Evolutionary conservation across 2,113 vertebrate species (phyloP), one percentile per base, ranked within the genome.

Genomic region (Equus quagga): DNA sequence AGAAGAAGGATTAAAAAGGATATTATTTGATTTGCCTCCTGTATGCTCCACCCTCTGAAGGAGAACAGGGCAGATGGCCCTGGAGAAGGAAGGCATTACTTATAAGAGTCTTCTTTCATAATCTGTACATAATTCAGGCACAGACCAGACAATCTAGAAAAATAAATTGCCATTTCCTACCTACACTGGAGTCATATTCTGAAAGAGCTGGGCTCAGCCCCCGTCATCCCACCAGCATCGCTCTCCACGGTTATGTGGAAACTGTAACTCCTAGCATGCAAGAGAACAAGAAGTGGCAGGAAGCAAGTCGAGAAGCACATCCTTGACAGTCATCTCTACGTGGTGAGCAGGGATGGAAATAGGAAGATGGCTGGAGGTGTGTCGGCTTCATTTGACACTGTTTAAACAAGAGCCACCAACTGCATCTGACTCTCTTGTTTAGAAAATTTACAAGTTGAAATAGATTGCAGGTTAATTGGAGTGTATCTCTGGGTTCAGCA

Each of bases 61-160:
- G 69, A 94, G 89, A 87, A 80, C 33, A 17, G 67, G 64, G 33
- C 56, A 90, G 65, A 80, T 49, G 65, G 80, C 51, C 80, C 26
- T 31, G 21, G 64, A 96, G 46, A 76, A 97, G 65, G 60, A 92
- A 70, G 41, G 64, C 93, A 91, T 79, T 91, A 85, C 58, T 89
- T 81, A 41, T 41, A 41, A 78, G 36, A 87, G n/a, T 90, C 95
- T 76, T 81, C 75, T 76, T 91, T 97, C 46, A 70, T 60, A 49
- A 36, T 89, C 64, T 90, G 44, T 76, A 75, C 51, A n/a, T 72
- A 89, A 95, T 75, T 97, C 93, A 97, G 83, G 76, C 70, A 1
- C n/a, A 89, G 64, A 46, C 51, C 19, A 31, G 46, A 84, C 78
- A 79, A 83, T 69, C 65, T 58, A 86, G 78, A 93, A 85, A 95